phyloP scores from a whole-genome alignment of 1,140 invertebrate species.

The Coenobita brevimanus region DNA sequence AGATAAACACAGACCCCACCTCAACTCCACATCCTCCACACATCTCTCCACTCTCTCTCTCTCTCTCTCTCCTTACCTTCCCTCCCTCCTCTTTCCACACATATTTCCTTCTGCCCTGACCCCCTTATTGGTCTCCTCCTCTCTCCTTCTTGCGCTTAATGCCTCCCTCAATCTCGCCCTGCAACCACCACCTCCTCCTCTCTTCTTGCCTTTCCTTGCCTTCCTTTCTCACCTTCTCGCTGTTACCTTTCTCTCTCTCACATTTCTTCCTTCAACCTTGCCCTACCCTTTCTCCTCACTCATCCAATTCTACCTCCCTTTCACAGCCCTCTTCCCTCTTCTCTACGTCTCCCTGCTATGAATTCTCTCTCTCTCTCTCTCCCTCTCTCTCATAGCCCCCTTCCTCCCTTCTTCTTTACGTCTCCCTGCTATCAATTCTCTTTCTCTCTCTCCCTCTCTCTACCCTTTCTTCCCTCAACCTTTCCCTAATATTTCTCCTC shows the following conservation, averaged over 20 bases:
- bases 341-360: neutral
- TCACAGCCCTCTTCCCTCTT: constrained; percentile 2
- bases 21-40: too few species aligned
- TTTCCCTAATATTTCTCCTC: neutral
- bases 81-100: neutral
- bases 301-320: neutral
- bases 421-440: neutral
- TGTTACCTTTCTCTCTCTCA: constrained; percentile 24
- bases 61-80: neutral
- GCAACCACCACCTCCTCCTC: neutral
- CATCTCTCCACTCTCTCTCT: neutral
- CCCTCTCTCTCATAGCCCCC: too few species aligned
- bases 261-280: neutral
- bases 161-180: neutral
- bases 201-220: neutral
- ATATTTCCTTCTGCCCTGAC: neutral
- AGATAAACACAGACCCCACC: too few species aligned
- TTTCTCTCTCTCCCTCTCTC: neutral
- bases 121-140: neutral
- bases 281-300: neutral
- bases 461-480: neutral
- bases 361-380: neutral
- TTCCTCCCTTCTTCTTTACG: neutral
- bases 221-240: constrained; percentile 6
- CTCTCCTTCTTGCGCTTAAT: neutral